phyloP scores from a whole-genome alignment of 2,888 invertebrate species.

The Apodemia zela region DNA sequence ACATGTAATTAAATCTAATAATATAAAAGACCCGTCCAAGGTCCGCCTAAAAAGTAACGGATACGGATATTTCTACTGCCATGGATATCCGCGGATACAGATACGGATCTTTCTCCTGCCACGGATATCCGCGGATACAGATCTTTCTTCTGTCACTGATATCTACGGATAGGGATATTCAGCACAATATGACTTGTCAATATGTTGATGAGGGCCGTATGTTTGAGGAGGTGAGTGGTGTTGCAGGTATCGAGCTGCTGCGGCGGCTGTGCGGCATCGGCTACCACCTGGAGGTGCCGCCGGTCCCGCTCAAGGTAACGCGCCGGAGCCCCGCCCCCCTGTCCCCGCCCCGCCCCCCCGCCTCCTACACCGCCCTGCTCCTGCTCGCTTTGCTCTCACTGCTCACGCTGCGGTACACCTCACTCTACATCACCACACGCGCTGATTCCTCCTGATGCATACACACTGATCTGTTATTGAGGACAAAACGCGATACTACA shows the following conservation, averaged over 20 bases:
- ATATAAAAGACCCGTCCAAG: too few species aligned
- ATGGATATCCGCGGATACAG: too few species aligned
- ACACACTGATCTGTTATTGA: not conserved
- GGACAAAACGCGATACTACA: not conserved
- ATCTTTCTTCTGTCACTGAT: too few species aligned
- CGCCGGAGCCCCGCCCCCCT: constrained; percentile 24
- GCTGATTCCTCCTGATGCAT: constrained; percentile 19
- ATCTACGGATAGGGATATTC: too few species aligned
- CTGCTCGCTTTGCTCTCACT: constrained; percentile 35
- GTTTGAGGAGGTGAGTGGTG: not conserved
- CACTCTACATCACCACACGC: constrained; percentile 27
- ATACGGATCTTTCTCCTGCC: too few species aligned
- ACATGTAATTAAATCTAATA: too few species aligned
- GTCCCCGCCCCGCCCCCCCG: constrained; percentile 31
- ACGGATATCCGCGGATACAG: too few species aligned
- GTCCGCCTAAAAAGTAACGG: too few species aligned
- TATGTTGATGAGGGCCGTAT: not conserved
- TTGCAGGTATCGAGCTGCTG: constrained; percentile 81
- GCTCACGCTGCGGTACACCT: constrained; percentile 27
- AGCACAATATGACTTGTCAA: too few species aligned
- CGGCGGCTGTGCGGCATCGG: constrained; percentile 84
- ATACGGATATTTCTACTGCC: too few species aligned
- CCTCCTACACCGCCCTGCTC: constrained; percentile 31
- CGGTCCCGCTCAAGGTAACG: constrained; percentile 83
- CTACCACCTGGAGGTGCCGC: constrained; percentile 86